A percentile compares a stretch with the other conserved stretches of the same genome.
Evolutionary conservation across 92 coral and sea anemone species (phyloP).

Genomic region (Scolanthus callimorphus): DNA sequence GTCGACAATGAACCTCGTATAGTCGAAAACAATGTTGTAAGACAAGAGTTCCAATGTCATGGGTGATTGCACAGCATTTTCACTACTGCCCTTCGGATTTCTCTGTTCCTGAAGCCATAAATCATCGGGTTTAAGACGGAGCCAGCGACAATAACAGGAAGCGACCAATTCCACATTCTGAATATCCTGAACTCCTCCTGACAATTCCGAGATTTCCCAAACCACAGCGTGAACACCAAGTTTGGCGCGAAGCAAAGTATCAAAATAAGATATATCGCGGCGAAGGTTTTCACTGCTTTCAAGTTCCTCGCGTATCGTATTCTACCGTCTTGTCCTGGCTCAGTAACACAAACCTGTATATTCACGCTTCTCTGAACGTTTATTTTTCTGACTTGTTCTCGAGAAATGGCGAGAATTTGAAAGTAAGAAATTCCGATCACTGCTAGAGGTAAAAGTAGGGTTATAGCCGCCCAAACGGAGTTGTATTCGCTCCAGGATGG

Average conservation of each 20-base stretch:
- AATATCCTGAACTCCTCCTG: conserved; percentile 6
- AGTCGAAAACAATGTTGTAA: no score
- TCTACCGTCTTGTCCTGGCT: background rate
- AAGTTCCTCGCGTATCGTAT: conserved; percentile 5
- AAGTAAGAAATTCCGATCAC: conserved; percentile 3
- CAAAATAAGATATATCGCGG: conserved; percentile 2
- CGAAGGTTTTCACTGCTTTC: conserved; percentile 34
- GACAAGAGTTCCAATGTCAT: no score
- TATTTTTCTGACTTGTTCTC: background rate
- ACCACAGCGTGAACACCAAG: conserved; percentile 19
- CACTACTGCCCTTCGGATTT: conserved; percentile 17
- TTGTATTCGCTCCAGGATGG: conserved; percentile 21
- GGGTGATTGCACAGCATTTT: background rate
- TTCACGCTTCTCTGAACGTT: background rate
- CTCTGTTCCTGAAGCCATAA: conserved; percentile 22
- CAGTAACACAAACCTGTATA: background rate
- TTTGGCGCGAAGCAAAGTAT: conserved; percentile 22
- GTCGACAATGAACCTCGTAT: no score
- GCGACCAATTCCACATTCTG: conserved; percentile 17
- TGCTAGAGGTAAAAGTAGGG: conserved; percentile 2
- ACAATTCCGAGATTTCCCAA: conserved; percentile 7
- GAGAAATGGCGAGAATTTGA: conserved; percentile 15
- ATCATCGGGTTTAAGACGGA: conserved; percentile 26
- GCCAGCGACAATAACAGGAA: conserved; percentile 10
- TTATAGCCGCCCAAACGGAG: conserved; percentile 9